These are phyloP conservation scores for Sciaenops ocellatus DNA, from an alignment of 2,797 vertebrate genomes.

Conservation along the genomic window DNA sequence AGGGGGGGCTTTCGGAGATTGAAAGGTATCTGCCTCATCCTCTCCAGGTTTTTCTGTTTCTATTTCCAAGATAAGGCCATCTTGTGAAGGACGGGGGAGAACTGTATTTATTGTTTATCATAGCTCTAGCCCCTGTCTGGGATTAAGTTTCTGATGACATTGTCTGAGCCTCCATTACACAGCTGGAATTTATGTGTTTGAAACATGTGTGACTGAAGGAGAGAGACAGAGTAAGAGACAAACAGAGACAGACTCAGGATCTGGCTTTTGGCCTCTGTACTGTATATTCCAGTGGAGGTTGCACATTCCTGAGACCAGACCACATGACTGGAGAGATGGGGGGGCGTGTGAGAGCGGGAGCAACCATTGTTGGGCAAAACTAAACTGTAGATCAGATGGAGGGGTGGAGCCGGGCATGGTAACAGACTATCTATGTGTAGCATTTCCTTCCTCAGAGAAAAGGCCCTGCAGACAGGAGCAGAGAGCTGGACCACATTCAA, in stretches of 20 bases:
- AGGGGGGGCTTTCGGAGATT: background rate
- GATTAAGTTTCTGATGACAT: constrained; percentile 46
- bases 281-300: constrained; percentile 80
- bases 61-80: constrained; percentile 19
- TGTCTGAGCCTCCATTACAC: constrained; percentile 29
- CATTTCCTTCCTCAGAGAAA: constrained; percentile 61
- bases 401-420: constrained; percentile 9
- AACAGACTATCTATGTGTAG: constrained; percentile 55
- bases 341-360: constrained; percentile 50
- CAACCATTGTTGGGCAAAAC: constrained; percentile 67
- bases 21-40: constrained; percentile 2
- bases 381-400: constrained; percentile 54
- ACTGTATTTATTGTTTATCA: constrained; percentile 22
- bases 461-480: constrained; percentile 40
- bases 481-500: constrained; percentile 27
- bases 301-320: constrained; percentile 80
- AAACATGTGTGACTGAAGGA: constrained; percentile 23
- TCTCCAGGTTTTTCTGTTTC: background rate
- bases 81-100: constrained; percentile 1
- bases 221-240: constrained; percentile 49
- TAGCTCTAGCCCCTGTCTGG: constrained; percentile 9
- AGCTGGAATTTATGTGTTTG: constrained; percentile 21
- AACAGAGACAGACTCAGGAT: constrained; percentile 54
- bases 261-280: constrained; percentile 68
- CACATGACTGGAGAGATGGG: constrained; percentile 73